Base-by-base conservation (phyloP, 2,113 vertebrate genomes). In the Megaceryle torquata region DNA sequence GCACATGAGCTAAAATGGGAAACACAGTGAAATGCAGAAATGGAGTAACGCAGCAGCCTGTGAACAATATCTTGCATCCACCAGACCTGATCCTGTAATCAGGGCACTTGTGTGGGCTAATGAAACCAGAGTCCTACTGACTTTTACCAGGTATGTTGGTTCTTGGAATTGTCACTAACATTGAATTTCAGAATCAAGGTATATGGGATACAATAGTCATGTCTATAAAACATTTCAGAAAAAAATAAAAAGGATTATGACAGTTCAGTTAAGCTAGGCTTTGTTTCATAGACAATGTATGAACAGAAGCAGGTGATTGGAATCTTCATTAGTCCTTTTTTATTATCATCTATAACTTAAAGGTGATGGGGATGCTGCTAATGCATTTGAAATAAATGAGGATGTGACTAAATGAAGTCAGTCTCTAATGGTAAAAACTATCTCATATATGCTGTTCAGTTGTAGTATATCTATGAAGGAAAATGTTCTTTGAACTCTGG, bases 61-160 rank as follows among this genome's bases (percentile, higher is more conserved):
- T 74, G 50, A 50, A 50, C 48, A 50, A 12, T 50, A 50, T 24
- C 48, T 50, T 50, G 11, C 24, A 68, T 16, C 41, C 25, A 54
- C 11, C n/a, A 78, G 64, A 60, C 7, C 41, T 26, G 31, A 56
- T 78, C 22, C 50, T 84, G 21, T 21, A 84, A 4, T 70, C 35
- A 80, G 25, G 31, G 16, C 4, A 2, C 37, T 78, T 54, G 60
- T 1, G 1, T 78, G 56, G 44, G 28, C 9, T 81, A 19, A 78
- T n/a, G 39, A 64, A 69, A 64, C 9, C 18, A 35, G 15, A 88
- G 29, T 26, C 37, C 21, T 35, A 15, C 41, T 67, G 39, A 48
- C 17, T 69, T 57, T 46, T 60, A 24, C 0, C 0, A 12, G 6
- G 3, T 39, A 31, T 0, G 0, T 10, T 41, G 6, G 11, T 31